Conservation (phyloP, 1,140 invertebrate species). For the Hirudo medicinalis region DNA sequence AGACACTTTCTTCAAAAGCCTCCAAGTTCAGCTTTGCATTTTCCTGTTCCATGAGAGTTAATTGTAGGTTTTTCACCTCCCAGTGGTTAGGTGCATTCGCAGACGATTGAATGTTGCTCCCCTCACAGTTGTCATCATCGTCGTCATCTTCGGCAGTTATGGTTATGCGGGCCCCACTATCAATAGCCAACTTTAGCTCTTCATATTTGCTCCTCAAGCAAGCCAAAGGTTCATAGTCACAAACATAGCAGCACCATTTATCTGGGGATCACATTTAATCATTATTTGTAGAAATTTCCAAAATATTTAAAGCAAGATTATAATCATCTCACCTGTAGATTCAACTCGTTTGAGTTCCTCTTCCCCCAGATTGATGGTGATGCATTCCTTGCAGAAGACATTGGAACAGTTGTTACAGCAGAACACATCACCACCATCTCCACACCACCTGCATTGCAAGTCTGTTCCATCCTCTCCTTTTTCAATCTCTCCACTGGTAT, state of each 20-base stretch:
- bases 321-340: conserved; percentile 40
- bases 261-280: conserved; percentile 43
- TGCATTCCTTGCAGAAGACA: conserved; percentile 67
- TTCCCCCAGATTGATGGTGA: conserved; percentile 61
- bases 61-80: neutral
- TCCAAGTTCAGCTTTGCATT: neutral
- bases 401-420: conserved; percentile 68
- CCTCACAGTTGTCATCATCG: conserved; percentile 20
- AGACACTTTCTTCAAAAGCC: neutral
- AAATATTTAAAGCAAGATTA: neutral
- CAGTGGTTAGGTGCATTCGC: neutral
- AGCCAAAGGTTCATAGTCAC: conserved; percentile 55
- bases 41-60: neutral
- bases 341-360: conserved; percentile 55
- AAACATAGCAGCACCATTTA: conserved; percentile 65
- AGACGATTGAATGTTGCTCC: neutral
- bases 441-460: conserved; percentile 78
- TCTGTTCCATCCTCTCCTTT: conserved; percentile 71
- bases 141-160: conserved; percentile 11
- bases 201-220: conserved; percentile 35
- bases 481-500: conserved; percentile 56
- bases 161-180: neutral
- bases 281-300: conserved; percentile 14
- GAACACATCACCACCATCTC: conserved; percentile 64
- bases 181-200: conserved; percentile 19